These are phyloP conservation scores for Spheniscus mendiculus DNA, from an alignment of 2,113 vertebrate species.

Conservation along the genomic window DNA sequence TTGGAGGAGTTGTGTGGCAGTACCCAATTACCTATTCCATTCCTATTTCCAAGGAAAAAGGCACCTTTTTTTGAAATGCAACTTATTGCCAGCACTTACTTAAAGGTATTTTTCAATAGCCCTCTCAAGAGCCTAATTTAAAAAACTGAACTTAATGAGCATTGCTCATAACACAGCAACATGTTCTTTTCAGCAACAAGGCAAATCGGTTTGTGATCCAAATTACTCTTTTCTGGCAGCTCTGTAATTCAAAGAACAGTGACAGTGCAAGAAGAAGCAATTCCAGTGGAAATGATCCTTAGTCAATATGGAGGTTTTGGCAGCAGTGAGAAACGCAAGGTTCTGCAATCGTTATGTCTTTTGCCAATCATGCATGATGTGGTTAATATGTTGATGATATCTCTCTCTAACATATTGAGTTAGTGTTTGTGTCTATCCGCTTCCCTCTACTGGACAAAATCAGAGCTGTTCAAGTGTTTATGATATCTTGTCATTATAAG, in stretches of 20 bases:
- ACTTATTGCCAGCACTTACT: background rate
- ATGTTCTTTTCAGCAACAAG: background rate
- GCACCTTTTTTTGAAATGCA: background rate
- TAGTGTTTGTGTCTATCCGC: conserved; percentile 56
- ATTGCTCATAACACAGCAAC: background rate
- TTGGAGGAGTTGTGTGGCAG: background rate
- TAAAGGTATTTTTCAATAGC: background rate
- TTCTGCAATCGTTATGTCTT: background rate
- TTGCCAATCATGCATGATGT: conserved; percentile 26
- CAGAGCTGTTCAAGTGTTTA: conserved; percentile 62
- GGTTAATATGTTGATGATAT: conserved; percentile 43
- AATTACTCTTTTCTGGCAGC: background rate
- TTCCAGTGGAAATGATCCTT: background rate
- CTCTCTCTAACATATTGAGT: conserved; percentile 34
- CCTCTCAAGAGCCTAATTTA: background rate
- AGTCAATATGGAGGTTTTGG: background rate
- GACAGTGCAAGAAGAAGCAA: background rate
- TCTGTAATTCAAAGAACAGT: background rate
- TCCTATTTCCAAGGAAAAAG: background rate
- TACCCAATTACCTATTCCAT: background rate
- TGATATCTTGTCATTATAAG: conserved; percentile 37
- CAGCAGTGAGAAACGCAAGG: background rate
- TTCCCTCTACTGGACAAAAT: conserved; percentile 69
- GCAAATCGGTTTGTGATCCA: background rate
- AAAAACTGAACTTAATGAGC: background rate